Conservation (phyloP, 2,888 invertebrate genomes). For the Hirudinaria manillensis region DNA sequence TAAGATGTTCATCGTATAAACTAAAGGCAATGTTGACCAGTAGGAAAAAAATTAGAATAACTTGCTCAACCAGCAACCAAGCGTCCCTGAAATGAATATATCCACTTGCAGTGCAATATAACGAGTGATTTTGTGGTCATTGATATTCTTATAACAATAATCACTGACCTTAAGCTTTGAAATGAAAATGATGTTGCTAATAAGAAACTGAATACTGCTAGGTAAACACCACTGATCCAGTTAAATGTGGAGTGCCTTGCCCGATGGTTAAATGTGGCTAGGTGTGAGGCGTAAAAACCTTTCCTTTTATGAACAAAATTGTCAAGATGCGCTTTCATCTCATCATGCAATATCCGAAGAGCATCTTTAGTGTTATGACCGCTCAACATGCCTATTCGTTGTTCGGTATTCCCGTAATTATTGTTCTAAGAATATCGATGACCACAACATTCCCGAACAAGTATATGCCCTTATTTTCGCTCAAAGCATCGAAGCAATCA, state of each 20-base stretch:
- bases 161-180: conserved; percentile 11
- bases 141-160: not conserved
- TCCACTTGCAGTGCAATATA: too few species aligned
- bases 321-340: conserved; percentile 31
- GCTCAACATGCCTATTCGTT: conserved; percentile 26
- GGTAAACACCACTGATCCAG: conserved; percentile 29
- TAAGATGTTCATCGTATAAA: conserved; percentile 41
- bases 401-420: too few species aligned
- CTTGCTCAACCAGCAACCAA: conserved; percentile 45
- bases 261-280: not conserved
- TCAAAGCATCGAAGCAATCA: too few species aligned
- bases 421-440: too few species aligned
- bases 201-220: conserved; percentile 11
- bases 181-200: conserved; percentile 15
- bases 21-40: conserved; percentile 42
- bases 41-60: conserved; percentile 42
- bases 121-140: too few species aligned
- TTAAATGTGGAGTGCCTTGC: conserved; percentile 19
- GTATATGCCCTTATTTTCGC: too few species aligned
- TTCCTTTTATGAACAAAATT: conserved; percentile 5
- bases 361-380: conserved; percentile 38
- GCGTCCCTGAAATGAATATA: conserved; percentile 30
- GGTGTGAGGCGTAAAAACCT: not conserved
- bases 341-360: conserved; percentile 36
- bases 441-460: too few species aligned